A percentile compares a stretch with the other conserved stretches of the same genome.
These are phyloP conservation scores for Falco naumanni DNA, from an alignment of 2,797 vertebrate genomes.

Conservation along the genomic window DNA sequence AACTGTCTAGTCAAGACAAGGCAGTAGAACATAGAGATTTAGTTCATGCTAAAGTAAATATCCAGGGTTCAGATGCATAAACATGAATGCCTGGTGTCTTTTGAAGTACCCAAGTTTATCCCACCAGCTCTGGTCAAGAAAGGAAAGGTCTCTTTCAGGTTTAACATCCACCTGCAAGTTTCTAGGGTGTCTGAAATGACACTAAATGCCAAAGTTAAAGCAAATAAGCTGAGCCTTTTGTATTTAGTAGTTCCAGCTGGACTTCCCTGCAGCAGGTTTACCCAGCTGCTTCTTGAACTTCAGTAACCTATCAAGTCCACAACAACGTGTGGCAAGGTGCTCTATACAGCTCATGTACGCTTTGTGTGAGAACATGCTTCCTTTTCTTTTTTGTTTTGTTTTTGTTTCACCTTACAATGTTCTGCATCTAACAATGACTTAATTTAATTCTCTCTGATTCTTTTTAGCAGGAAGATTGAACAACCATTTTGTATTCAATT, in stretches of 20 bases:
- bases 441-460: not conserved
- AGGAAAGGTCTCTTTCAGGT: not conserved
- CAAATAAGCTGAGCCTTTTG: not conserved
- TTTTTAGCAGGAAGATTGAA: not conserved
- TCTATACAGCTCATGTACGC: not conserved
- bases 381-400: not conserved
- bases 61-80: not conserved
- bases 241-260: not conserved
- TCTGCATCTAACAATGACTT: not conserved
- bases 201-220: not conserved
- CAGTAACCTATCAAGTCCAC: not conserved
- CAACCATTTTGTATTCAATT: not conserved
- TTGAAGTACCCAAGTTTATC: not conserved
- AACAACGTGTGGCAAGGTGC: not conserved
- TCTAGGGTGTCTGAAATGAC: not conserved
- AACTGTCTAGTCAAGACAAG: slow-evolving; percentile 41
- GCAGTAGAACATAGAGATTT: slow-evolving; percentile 6
- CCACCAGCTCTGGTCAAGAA: not conserved
- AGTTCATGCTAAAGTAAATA: slow-evolving; percentile 3
- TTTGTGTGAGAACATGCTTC: not conserved
- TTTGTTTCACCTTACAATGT: not conserved
- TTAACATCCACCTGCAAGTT: not conserved
- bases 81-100: not conserved
- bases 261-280: not conserved
- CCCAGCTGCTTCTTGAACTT: not conserved